Percentiles rank a stretch among this genome's conserved stretches.
These are phyloP conservation scores for Triops cancriformis DNA, from an alignment of 1,140 invertebrate genomes.

Conservation along the genomic window DNA sequence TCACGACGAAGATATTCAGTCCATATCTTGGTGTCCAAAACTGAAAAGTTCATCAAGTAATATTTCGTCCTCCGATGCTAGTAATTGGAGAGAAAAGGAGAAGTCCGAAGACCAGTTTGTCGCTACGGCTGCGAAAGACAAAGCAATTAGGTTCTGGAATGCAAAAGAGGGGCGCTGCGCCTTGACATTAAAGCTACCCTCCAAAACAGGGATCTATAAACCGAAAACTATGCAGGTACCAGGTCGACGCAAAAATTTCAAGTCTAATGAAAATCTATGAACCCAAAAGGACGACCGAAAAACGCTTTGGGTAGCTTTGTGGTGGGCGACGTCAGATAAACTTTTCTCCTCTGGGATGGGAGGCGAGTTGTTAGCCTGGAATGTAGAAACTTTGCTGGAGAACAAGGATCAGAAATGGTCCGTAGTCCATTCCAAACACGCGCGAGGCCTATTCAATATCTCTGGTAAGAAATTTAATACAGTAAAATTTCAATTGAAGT, in stretches of 20 bases:
- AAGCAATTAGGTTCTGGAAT: slow-evolving; percentile 36
- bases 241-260: too few relatives aligned
- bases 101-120: slow-evolving; percentile 31
- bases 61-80: slow-evolving; percentile 41
- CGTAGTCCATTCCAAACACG: slow-evolving; percentile 45
- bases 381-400: slow-evolving; percentile 34
- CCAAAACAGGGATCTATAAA: slow-evolving; percentile 34
- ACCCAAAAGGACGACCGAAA: slow-evolving; percentile 29
- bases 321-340: slow-evolving; percentile 47
- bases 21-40: slow-evolving; percentile 62
- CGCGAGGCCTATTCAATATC: slow-evolving; percentile 46
- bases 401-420: slow-evolving; percentile 34
- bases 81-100: slow-evolving; percentile 30
- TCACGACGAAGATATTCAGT: slow-evolving; percentile 60
- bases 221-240: neutral
- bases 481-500: too few relatives aligned
- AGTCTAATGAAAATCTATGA: too few relatives aligned
- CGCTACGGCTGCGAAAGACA: slow-evolving; percentile 35
- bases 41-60: slow-evolving; percentile 31
- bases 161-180: slow-evolving; percentile 31
- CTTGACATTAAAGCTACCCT: slow-evolving; percentile 32
- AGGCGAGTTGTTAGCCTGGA: slow-evolving; percentile 48
- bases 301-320: slow-evolving; percentile 41
- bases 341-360: slow-evolving; percentile 43
- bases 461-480: slow-evolving; percentile 28